Evolutionary conservation across 2,113 vertebrate genomes (phyloP).

Genomic region (Sinocyclocheilus rhinocerous): DNA sequence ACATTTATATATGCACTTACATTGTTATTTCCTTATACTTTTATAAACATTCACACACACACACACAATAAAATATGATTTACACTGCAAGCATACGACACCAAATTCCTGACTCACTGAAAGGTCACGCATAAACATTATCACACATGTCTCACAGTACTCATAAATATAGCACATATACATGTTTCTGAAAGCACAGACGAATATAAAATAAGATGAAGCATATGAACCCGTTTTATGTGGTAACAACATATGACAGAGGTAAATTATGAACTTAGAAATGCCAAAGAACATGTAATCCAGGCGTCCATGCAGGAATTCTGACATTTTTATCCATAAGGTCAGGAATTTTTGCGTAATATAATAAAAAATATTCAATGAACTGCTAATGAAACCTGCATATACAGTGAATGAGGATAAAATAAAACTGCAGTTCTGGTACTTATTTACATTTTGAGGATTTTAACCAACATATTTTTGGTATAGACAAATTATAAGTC

Average conservation of each 20-base stretch:
- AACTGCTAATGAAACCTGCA: background rate
- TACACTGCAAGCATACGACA: background rate
- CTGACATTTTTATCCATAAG: background rate
- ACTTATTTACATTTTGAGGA: too few relatives aligned
- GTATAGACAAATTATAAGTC: background rate
- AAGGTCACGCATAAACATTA: constrained; percentile 7
- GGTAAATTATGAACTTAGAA: background rate
- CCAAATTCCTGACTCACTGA: background rate
- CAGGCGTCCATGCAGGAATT: background rate
- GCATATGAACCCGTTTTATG: too few relatives aligned
- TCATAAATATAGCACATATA: background rate
- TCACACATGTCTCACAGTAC: background rate
- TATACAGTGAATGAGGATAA: background rate
- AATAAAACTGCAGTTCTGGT: too few relatives aligned
- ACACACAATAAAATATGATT: background rate
- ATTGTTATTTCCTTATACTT: background rate
- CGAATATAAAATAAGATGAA: background rate
- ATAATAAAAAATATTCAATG: background rate
- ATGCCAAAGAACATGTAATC: background rate
- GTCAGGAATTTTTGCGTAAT: background rate
- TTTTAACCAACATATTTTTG: too few relatives aligned
- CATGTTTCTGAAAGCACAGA: background rate
- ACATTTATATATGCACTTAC: constrained; percentile 7
- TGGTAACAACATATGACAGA: background rate
- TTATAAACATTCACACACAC: background rate